Conservation (phyloP, 2,113 vertebrate genomes). For the Pterocles gutturalis region DNA sequence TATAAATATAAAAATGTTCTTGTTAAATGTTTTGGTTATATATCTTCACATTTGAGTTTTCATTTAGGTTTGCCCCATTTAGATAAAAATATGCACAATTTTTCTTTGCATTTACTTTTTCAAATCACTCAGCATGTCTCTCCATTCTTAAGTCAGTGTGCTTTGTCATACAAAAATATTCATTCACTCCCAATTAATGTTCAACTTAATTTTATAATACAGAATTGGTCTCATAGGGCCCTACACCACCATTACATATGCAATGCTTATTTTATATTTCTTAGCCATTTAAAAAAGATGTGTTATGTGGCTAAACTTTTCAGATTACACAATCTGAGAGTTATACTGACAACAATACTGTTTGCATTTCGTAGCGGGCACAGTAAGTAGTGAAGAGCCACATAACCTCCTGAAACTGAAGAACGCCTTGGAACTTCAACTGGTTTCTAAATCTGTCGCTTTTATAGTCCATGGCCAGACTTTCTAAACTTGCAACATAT, state of each 20-base stretch:
- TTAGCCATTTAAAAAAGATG: background rate
- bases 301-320: slow-evolving; percentile 11
- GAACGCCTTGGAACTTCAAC: background rate
- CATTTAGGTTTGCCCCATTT: slow-evolving; percentile 61
- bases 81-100: slow-evolving; percentile 57
- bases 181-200: slow-evolving; percentile 64
- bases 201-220: slow-evolving; percentile 59
- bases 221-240: slow-evolving; percentile 63
- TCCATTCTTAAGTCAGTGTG: slow-evolving; percentile 59
- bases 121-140: slow-evolving; percentile 49
- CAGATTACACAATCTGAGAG: background rate
- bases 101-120: slow-evolving; percentile 62
- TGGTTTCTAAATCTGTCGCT: background rate
- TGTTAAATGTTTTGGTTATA: slow-evolving; percentile 41
- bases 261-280: slow-evolving; percentile 37
- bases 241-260: background rate
- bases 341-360: background rate
- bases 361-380: background rate
- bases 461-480: background rate
- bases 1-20: background rate
- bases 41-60: slow-evolving; percentile 73
- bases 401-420: background rate
- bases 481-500: background rate
- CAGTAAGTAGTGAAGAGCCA: background rate
- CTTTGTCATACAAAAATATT: slow-evolving; percentile 64